phyloP scores from a whole-genome alignment of 2,797 vertebrate genomes.

The Acrossocheilus fasciatus region DNA sequence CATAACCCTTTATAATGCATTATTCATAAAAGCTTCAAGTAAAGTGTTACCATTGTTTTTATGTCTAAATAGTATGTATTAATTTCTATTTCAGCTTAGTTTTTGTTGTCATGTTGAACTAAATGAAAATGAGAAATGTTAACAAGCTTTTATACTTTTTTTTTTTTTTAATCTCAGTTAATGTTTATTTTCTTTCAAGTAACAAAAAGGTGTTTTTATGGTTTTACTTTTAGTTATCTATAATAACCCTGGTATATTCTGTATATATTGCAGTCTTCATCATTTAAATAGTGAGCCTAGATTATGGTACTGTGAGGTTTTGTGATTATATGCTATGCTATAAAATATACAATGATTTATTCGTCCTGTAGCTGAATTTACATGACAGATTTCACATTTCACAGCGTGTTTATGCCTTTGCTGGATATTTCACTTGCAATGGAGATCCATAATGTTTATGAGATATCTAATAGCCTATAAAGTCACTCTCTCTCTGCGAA shows the following conservation, averaged over 20 bases:
- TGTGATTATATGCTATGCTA: conserved; percentile 16
- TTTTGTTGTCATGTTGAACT: no score
- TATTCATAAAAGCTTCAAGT: no score
- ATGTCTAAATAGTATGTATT: background rate
- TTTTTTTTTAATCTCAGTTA: no score
- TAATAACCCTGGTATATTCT: conserved; percentile 11
- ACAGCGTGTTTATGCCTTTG: conserved; percentile 47
- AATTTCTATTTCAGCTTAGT: no score
- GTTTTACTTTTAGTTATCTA: background rate
- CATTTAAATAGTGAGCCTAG: conserved; percentile 50
- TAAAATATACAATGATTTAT: conserved; percentile 34
- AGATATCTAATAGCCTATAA: conserved; percentile 44
- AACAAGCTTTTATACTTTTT: no score
- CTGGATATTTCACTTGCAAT: conserved; percentile 48
- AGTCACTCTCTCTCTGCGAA: background rate
- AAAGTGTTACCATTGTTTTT: no score
- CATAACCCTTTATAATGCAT: no score
- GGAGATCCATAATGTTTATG: conserved; percentile 38
- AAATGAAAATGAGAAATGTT: no score
- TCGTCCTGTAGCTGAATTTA: conserved; percentile 24
- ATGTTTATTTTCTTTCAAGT: no score
- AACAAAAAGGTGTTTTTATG: background rate
- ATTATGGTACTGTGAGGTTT: conserved; percentile 17
- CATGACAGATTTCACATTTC: conserved; percentile 44
- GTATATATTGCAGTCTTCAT: conserved; percentile 39